Conservation (phyloP, 1,140 invertebrate species). For the Macrobrachium nipponense region DNA sequence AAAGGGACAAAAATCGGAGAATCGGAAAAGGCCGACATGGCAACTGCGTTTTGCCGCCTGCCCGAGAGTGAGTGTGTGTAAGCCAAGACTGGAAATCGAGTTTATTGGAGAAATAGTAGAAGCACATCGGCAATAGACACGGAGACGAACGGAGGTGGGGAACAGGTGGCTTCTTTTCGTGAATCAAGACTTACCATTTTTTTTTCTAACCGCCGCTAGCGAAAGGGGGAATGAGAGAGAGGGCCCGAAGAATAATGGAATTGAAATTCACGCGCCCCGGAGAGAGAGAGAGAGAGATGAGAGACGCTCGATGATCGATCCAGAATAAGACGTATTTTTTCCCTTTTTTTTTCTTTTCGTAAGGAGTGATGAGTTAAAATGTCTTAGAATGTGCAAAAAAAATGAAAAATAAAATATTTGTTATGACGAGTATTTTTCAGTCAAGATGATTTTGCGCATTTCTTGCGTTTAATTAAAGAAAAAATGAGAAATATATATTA, state of each 20-base stretch:
- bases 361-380: no score
- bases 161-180: slow-evolving; percentile 1
- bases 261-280: background rate
- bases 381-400: no score
- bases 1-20: background rate
- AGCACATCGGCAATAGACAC: slow-evolving; percentile 37
- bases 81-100: slow-evolving; percentile 31
- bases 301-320: no score
- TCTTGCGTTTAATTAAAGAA: no score
- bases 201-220: background rate
- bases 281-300: slow-evolving; percentile 11
- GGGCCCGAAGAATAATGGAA: background rate
- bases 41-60: no score
- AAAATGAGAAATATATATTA: no score
- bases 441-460: no score
- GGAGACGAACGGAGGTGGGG: background rate
- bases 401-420: no score
- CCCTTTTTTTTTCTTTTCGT: no score
- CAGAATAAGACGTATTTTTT: no score
- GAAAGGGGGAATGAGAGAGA: background rate
- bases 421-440: no score
- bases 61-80: slow-evolving; percentile 25
- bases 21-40: no score
- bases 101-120: slow-evolving; percentile 43
- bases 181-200: slow-evolving; percentile 27